phyloP scores from a whole-genome alignment of 2,113 vertebrate genomes.

The Tenebrosternarchus preto region DNA sequence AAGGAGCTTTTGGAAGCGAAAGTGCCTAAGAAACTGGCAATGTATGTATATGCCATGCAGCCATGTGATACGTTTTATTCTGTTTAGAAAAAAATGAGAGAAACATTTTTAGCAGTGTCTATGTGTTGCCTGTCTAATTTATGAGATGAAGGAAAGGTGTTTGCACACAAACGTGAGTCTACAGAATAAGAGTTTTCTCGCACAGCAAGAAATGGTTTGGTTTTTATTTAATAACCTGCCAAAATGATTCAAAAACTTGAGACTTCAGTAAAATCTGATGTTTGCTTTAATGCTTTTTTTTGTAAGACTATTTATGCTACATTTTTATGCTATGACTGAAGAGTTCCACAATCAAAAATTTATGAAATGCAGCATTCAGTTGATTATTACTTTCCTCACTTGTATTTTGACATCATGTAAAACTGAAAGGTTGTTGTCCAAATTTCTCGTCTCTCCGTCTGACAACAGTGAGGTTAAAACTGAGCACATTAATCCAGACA shows the following conservation, averaged over 20 bases:
- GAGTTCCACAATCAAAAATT: conserved; percentile 12
- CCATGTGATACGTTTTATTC: conserved; percentile 62
- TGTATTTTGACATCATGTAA: background rate
- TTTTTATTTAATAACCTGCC: conserved; percentile 68
- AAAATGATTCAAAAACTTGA: conserved; percentile 65
- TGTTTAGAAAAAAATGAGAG: conserved; percentile 39
- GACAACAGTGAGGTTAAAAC: background rate
- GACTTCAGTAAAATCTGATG: conserved; percentile 60
- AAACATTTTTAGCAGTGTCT: conserved; percentile 27
- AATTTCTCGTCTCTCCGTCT: background rate
- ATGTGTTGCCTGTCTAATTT: conserved; percentile 64
- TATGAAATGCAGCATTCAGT: conserved; percentile 5
- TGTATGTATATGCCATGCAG: conserved; percentile 31
- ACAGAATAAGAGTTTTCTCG: conserved; percentile 65
- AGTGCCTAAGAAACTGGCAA: background rate
- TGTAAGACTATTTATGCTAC: background rate
- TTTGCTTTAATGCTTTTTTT: background rate
- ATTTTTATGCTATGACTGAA: background rate
- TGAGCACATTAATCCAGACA: background rate
- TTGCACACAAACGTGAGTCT: conserved; percentile 61
- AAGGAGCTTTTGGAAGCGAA: background rate
- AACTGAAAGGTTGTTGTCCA: background rate
- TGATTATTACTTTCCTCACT: background rate
- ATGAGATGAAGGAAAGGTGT: conserved; percentile 54
- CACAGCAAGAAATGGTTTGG: conserved; percentile 67